Percentiles rank a stretch among this genome's conserved stretches.
phyloP scores from a whole-genome alignment of 2,113 vertebrate genomes.

The Phalacrocorax aristotelis region DNA sequence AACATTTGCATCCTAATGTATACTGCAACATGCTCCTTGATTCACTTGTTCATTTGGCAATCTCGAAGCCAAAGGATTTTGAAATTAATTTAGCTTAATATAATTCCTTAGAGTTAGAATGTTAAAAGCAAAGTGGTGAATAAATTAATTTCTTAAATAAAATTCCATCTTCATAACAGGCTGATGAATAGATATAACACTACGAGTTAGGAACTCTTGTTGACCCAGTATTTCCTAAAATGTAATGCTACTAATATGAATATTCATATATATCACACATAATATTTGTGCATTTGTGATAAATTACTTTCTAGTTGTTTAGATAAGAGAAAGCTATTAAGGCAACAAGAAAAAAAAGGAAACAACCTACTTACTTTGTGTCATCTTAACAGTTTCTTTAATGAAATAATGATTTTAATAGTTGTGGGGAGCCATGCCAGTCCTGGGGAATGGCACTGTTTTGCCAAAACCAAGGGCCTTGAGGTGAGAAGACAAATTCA shows the following conservation, averaged over 20 bases:
- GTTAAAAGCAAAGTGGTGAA: background rate
- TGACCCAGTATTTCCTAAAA: background rate
- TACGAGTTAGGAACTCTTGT: background rate
- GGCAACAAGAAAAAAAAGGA: background rate
- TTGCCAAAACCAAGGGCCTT: background rate
- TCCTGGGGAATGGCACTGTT: background rate
- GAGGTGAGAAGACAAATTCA: background rate
- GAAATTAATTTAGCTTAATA: background rate
- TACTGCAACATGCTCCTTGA: background rate
- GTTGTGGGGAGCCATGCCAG: background rate
- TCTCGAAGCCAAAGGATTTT: background rate
- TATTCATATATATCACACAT: background rate
- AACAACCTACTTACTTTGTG: background rate
- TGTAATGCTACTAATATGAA: background rate
- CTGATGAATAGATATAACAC: background rate
- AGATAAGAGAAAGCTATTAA: background rate
- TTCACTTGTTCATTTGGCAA: background rate
- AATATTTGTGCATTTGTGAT: background rate
- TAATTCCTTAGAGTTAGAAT: background rate
- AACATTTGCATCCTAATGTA: background rate
- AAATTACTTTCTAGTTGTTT: background rate
- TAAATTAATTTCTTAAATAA: background rate
- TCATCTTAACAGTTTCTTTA: background rate
- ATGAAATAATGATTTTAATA: background rate
- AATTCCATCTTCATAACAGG: background rate